Conservation (phyloP, 2,113 vertebrate genomes). For the Urocynchramus pylzowi region DNA sequence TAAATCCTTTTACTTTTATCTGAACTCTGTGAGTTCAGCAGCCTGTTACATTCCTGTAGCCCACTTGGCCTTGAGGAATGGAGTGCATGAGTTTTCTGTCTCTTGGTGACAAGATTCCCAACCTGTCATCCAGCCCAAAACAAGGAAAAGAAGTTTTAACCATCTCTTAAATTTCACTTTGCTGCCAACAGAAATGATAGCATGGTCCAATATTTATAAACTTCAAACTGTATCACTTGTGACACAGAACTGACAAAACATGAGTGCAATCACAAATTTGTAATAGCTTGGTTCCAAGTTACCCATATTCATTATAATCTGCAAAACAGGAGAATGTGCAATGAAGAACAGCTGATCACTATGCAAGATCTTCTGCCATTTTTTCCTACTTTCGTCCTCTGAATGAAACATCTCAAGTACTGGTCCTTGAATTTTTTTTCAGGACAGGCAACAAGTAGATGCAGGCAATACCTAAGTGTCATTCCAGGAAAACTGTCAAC, state of each 20-base stretch:
- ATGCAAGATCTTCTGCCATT: not conserved
- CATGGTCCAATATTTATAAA: not conserved
- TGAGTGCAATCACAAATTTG: not conserved
- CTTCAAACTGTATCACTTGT: not conserved
- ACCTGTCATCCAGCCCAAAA: not conserved
- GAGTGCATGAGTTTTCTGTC: not conserved
- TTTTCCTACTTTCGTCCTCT: not conserved
- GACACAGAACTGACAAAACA: not conserved
- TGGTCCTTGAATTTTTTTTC: not conserved
- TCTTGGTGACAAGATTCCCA: not conserved
- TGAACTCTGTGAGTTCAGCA: not conserved
- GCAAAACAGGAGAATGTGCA: not conserved
- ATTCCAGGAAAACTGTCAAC: not conserved
- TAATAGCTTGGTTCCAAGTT: not conserved
- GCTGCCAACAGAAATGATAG: not conserved
- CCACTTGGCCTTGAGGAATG: not conserved
- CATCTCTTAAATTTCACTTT: not conserved
- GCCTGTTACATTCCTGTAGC: not conserved
- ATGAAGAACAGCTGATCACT: not conserved
- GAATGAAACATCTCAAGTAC: not conserved
- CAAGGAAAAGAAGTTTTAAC: not conserved
- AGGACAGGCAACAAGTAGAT: not conserved
- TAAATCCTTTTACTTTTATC: not conserved
- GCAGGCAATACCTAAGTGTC: not conserved
- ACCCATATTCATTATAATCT: not conserved